Base-by-base conservation (phyloP, 2,888 invertebrate genomes). In the Calephelis perditalis region DNA sequence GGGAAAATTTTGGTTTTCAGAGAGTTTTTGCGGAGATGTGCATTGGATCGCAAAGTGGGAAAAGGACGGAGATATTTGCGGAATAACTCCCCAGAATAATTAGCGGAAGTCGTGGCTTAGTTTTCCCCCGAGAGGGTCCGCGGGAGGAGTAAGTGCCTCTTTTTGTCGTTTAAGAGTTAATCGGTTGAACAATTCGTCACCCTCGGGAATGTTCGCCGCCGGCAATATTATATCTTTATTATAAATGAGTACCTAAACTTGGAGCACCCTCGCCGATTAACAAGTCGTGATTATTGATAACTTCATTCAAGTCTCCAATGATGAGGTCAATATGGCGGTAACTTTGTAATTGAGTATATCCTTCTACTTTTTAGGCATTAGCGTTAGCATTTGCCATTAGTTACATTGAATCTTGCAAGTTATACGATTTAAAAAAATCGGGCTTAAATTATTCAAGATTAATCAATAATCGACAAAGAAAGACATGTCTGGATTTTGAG, bases 131-230 rank as follows among this genome's bases (percentile, higher is more conserved):
- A 71, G 66, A 82, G 82, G 81, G 77, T 26, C 67, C 77, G 83
- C 79, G 84, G 82, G 83, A 77, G 84, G 85, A 84, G 86, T 54
- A 54, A 54, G 52, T 84, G 82, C 79, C 83, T 90, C 88, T 89
- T 88, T 89, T 90, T 89, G 89, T 88, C 89, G 89, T 88, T 89
- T 88, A 87, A 87, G 90, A 90, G 90, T 89, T 89, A 89, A 90
- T 90, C 89, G 87, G 84, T 83, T 83, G 82, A 87, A 82, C 83
- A 81, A 88, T 89, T 88, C 87, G 87, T 88, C 88, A 89, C 89
- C 88, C 89, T 84, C 81, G 82, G 80, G 86, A 86, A 86, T 82
- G 79, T 81, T 74, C 71, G 76, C 79, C 73, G 76, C 75, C 73
- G 79, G 81, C 81, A 75, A 82, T 85, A 82, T 88, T 86, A 86